Evolutionary conservation across 2,113 vertebrate species (phyloP).

Genomic region (Chaetodon auriga): DNA sequence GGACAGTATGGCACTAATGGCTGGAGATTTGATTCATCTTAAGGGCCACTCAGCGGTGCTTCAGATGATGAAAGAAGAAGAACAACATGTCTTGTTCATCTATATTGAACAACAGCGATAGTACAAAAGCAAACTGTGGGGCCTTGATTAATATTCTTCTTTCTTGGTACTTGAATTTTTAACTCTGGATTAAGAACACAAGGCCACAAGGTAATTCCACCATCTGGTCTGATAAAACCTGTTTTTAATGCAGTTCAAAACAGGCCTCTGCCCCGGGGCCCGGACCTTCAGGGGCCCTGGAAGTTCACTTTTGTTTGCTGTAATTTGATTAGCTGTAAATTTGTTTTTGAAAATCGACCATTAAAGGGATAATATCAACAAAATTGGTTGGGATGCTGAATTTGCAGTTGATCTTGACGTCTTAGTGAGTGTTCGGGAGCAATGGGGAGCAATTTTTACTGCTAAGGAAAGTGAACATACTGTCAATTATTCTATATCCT

Average conservation of each 20-base stretch:
- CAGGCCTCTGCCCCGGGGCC: background rate
- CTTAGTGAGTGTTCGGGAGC: background rate
- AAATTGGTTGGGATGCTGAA: background rate
- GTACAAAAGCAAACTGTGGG: background rate
- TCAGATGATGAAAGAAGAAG: conserved; percentile 34
- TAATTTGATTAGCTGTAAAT: background rate
- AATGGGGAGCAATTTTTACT: background rate
- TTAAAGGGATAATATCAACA: background rate
- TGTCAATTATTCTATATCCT: background rate
- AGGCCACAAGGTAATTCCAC: background rate
- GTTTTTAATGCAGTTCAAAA: background rate
- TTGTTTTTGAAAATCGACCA: background rate
- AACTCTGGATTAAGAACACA: background rate
- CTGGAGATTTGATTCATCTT: conserved; percentile 45
- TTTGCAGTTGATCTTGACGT: background rate
- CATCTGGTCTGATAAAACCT: background rate
- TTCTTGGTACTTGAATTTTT: background rate
- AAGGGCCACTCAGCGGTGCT: conserved; percentile 36
- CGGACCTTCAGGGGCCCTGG: background rate
- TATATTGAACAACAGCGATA: background rate
- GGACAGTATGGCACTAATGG: conserved; percentile 57
- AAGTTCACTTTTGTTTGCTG: background rate
- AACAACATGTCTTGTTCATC: background rate
- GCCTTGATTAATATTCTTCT: background rate
- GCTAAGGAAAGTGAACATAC: background rate